Evolutionary conservation across 2,888 invertebrate species (phyloP), one percentile per base, ranked within the genome.

Genomic region (Ectobius pallidus): DNA sequence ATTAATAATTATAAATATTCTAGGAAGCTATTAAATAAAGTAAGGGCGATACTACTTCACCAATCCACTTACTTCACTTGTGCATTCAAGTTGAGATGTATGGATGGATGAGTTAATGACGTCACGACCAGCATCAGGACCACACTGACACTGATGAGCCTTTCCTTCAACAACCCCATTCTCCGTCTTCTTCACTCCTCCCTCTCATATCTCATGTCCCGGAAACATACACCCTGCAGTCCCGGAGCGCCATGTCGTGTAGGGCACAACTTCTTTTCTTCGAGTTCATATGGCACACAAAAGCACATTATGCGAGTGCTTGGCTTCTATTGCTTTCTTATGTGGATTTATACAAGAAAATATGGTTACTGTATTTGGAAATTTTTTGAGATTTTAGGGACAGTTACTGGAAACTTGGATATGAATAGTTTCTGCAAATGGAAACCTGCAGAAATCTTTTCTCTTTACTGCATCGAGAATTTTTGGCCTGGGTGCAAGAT

Each of bases 51-150:
- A n/a, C n/a, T n/a, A n/a, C n/a, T n/a, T n/a, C n/a, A n/a, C n/a
- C n/a, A 34, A 34, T 34, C 27, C 27, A 30, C 65, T n/a, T 65
- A n/a, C 25, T 11, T 46, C 65, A 25, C 65, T 65, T 27, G 25
- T 65, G 65, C 46, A 46, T 27, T 65, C n/a, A 58, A 46, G 65
- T 7, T 46, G 46, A 39, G 65, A 58, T 70, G 44, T 70, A 70
- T 70, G 70, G 70, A 70, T 70, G 70, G 70, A 70, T 70, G 70
- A 70, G 58, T 55, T 70, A 70, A 70, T 70, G 70, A 70, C 70
- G 70, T 70, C 70, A 70, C 70, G 70, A 70, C 58, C 70, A 70
- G 70, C 55, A 65, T 65, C 65, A 65, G 46, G 65, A 70, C 58
- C 55, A 42, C 70, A 70, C 70, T 70, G 70, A 70, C 70, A 70